Evolutionary conservation across 2,888 invertebrate species (phyloP).

Genomic region (Dynastes grantii): DNA sequence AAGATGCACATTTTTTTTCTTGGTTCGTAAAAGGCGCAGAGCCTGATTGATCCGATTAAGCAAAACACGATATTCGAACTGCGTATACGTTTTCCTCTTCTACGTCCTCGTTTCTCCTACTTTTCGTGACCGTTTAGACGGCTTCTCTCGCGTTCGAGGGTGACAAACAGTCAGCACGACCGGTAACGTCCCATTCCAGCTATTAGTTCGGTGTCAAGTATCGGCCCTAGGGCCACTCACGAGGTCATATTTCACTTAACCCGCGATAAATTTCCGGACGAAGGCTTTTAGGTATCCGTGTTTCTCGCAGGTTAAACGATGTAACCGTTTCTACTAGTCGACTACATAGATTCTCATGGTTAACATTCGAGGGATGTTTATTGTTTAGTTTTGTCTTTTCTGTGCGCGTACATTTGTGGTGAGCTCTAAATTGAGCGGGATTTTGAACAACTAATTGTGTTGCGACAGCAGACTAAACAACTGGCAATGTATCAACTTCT

Average conservation of each 20-base stretch:
- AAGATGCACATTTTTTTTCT: no score
- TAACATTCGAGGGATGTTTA: no score
- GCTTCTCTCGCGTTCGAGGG: neutral
- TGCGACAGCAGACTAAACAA: no score
- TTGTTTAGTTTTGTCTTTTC: no score
- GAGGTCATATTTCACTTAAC: slow-evolving; percentile 66
- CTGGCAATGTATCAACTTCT: no score
- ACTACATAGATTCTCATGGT: neutral
- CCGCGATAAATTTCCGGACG: slow-evolving; percentile 65
- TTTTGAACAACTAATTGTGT: no score
- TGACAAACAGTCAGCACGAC: slow-evolving; percentile 50
- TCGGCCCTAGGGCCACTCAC: slow-evolving; percentile 60
- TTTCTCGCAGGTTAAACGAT: slow-evolving; percentile 56
- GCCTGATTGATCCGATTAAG: no score
- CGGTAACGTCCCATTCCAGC: slow-evolving; percentile 53
- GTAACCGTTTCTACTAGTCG: slow-evolving; percentile 4
- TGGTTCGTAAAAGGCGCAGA: no score
- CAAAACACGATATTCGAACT: neutral
- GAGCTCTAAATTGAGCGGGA: no score
- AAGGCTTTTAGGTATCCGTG: slow-evolving; percentile 15
- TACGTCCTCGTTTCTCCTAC: neutral
- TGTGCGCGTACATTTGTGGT: no score
- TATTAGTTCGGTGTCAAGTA: slow-evolving; percentile 66
- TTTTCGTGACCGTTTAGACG: no score
- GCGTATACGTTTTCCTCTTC: slow-evolving; percentile 1